A percentile compares a stretch with the other conserved stretches of the same genome.
phyloP scores from a whole-genome alignment of 2,113 vertebrate genomes.

The Cygnus buccinator region DNA sequence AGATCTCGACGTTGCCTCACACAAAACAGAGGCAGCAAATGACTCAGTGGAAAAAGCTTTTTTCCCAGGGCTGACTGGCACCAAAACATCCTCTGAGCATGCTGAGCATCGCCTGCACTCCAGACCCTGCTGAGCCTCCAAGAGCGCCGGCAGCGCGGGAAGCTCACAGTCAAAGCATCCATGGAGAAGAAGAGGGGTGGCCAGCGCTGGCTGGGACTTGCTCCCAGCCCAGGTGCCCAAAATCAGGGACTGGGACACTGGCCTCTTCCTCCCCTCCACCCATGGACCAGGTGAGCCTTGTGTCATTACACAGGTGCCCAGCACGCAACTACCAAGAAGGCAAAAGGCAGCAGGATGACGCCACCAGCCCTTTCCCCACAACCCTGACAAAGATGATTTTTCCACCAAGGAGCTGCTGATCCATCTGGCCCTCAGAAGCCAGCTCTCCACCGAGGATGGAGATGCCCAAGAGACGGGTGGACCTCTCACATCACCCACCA shows the following conservation, averaged over 20 bases:
- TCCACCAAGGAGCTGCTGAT: neutral
- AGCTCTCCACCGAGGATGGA: neutral
- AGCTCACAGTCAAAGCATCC: rapidly evolving
- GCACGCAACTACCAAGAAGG: neutral
- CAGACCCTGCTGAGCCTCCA: neutral
- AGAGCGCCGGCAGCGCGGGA: too few relatives aligned
- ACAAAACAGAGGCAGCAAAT: slow-evolving; percentile 40
- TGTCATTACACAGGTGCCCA: rapidly evolving
- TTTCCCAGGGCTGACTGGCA: slow-evolving; percentile 8
- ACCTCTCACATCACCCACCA: rapidly evolving
- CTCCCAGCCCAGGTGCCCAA: rapidly evolving
- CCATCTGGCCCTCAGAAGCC: neutral
- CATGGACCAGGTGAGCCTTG: neutral
- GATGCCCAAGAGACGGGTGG: neutral
- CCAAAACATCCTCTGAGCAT: neutral
- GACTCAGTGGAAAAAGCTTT: slow-evolving; percentile 44
- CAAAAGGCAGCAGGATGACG: neutral
- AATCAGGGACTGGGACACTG: neutral
- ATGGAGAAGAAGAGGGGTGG: neutral
- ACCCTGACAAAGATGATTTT: neutral
- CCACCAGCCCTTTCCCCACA: too few relatives aligned
- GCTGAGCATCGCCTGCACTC: rapidly evolving
- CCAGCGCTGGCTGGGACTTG: neutral
- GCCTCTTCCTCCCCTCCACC: neutral
- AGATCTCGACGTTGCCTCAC: neutral